Base-by-base conservation (phyloP, 2,113 vertebrate species). In the Procavia capensis region DNA sequence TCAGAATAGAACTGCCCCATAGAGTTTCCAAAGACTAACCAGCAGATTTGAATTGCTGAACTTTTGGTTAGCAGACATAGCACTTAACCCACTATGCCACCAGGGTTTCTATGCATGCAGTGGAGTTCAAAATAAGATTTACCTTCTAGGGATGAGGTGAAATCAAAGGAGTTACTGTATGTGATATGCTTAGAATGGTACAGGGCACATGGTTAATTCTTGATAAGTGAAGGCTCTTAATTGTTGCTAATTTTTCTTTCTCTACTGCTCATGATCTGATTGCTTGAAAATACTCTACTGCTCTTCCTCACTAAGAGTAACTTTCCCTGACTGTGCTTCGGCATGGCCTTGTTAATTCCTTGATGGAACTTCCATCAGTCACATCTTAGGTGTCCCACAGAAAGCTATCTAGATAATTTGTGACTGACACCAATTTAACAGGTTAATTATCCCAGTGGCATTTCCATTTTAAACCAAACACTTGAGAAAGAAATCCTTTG, bases 401-500 rank as follows among this genome's bases (percentile, higher is more conserved):
- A 97, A 85, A 50, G 29, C 0, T 24, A 19, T 43, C 87, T 87
- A 39, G 31, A 70, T 78, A 64, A 31, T 79, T 45, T 85, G 31
- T 29, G 13, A 76, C n/a, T 54, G 25, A 64, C 41, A 19, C 0
- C 36, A 47, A 54, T 83, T 86, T 36, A 75, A 29, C 50, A 79
- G 41, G 45, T 57, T 45, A 74, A 2, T 59, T 41, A 54, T 68
- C 34, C 24, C 17, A 43, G 31, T 59, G 39, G 36, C 3, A 76
- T 88, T 94, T 93, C 9, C 13, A n/a, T 76, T 88, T 94, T 39
- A 78, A 57, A 87, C 39, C 31, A 94, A 92, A 57, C 41, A 74
- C 61, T 66, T 27, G 43, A 94, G 59, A 41, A 96, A 85, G 29
- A 16, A 57, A 72, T 84, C 36, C 45, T 66, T 54, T 82, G 36